These are phyloP conservation scores for Colius striatus DNA, from an alignment of 2,113 vertebrate species.

Conservation along the genomic window DNA sequence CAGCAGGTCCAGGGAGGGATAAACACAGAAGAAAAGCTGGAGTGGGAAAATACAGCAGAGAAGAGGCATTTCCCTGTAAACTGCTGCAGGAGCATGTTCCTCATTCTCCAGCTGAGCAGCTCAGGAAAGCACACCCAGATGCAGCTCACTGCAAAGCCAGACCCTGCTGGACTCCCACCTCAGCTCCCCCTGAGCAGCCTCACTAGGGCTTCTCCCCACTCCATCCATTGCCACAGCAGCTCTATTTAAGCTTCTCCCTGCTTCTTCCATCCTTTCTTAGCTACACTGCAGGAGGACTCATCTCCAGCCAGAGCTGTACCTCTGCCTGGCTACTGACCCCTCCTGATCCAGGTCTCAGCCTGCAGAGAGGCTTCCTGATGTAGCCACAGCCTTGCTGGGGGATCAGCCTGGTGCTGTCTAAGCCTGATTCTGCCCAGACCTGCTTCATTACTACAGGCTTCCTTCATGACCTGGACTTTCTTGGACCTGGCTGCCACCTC, in stretches of 20 bases:
- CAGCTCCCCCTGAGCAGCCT: not conserved
- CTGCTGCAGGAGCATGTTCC: accelerated
- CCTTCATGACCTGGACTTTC: not conserved
- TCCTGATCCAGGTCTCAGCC: not conserved
- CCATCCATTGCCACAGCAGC: not conserved
- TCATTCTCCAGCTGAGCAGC: not conserved
- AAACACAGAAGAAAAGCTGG: not conserved
- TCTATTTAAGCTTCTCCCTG: not conserved
- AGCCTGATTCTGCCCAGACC: not conserved
- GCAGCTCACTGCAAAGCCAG: not conserved
- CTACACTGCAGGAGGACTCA: not conserved
- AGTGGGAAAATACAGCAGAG: not conserved
- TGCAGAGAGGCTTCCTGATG: not conserved
- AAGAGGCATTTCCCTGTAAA: not conserved
- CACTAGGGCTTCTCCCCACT: not conserved
- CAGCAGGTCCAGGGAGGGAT: not conserved
- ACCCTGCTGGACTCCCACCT: not conserved
- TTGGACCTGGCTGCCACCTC: not conserved
- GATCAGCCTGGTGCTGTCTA: not conserved
- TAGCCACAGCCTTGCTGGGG: not conserved
- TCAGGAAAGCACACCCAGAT: not conserved
- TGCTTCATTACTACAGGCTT: not conserved
- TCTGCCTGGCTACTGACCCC: not conserved
- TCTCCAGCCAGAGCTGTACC: not conserved
- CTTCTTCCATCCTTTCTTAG: not conserved